Conservation (phyloP, 2,888 invertebrate species). For the Calephelis perditalis region DNA sequence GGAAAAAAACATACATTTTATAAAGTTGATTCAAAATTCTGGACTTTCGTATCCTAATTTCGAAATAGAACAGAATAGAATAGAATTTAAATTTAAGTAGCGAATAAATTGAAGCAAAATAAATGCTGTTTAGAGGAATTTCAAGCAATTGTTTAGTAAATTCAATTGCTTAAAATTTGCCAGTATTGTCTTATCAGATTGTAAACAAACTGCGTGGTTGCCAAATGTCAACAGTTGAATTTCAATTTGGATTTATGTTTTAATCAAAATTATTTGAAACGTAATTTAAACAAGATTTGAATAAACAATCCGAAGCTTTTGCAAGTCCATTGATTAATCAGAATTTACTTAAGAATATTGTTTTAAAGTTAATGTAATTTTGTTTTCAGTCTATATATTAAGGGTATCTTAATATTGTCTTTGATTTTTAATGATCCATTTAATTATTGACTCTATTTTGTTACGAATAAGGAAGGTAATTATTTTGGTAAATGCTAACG, state of each 20-base stretch:
- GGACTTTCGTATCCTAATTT: no score
- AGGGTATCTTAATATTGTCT: background rate
- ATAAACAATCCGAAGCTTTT: constrained; percentile 1
- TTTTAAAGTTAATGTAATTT: constrained; percentile 3
- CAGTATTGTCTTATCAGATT: constrained; percentile 2
- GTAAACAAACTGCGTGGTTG: constrained; percentile 3
- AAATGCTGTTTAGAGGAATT: background rate
- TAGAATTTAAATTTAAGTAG: no score
- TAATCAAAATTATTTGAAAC: constrained; percentile 7
- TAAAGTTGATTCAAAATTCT: no score
- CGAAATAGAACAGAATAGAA: no score
- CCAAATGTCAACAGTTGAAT: constrained; percentile 8
- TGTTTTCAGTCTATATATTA: background rate
- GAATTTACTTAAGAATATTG: constrained; percentile 8
- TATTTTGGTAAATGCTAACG: no score
- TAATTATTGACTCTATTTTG: no score
- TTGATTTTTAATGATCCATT: no score
- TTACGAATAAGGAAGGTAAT: no score
- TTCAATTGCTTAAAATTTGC: constrained; percentile 1
- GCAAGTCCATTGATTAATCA: constrained; percentile 5
- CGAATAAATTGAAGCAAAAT: background rate
- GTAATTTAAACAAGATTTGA: constrained; percentile 7
- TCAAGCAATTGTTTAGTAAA: background rate
- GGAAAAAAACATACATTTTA: no score
- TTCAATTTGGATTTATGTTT: constrained; percentile 8